Percentiles rank a stretch among this genome's conserved stretches.
Conservation (phyloP, 2,113 vertebrate species). For the Brachyhypopomus gauderio region DNA sequence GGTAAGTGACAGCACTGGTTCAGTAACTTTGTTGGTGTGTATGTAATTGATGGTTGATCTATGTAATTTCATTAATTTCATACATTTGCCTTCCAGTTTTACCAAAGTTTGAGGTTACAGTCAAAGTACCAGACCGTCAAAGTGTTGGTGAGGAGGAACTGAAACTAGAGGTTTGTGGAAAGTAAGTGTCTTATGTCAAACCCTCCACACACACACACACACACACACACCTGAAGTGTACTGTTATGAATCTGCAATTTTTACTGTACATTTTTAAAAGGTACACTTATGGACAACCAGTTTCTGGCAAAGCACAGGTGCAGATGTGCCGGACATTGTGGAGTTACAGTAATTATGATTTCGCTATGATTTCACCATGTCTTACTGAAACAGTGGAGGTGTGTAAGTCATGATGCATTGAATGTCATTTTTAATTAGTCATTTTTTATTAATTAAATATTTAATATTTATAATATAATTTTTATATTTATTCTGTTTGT, state of each 20-base stretch:
- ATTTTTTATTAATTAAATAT: conserved; percentile 49
- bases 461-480: conserved; percentile 44
- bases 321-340: conserved; percentile 42
- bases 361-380: conserved; percentile 45
- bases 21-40: no score
- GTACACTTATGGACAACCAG: conserved; percentile 71
- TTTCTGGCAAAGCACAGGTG: conserved; percentile 55
- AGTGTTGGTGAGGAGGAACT: conserved; percentile 51
- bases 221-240: background rate
- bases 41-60: background rate
- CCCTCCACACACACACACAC: background rate
- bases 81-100: conserved; percentile 55
- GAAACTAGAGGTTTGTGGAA: conserved; percentile 58
- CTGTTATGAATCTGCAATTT: no score
- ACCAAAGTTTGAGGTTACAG: conserved; percentile 65
- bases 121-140: conserved; percentile 41
- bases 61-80: background rate
- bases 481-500: background rate
- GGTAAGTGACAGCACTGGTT: conserved; percentile 55
- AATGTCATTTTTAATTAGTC: background rate
- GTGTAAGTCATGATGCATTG: background rate
- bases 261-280: conserved; percentile 51
- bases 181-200: conserved; percentile 55
- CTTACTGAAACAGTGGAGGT: conserved; percentile 39
- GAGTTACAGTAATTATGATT: rapidly evolving